phyloP scores from a whole-genome alignment of 2,113 vertebrate genomes.

The Panthera tigris region DNA sequence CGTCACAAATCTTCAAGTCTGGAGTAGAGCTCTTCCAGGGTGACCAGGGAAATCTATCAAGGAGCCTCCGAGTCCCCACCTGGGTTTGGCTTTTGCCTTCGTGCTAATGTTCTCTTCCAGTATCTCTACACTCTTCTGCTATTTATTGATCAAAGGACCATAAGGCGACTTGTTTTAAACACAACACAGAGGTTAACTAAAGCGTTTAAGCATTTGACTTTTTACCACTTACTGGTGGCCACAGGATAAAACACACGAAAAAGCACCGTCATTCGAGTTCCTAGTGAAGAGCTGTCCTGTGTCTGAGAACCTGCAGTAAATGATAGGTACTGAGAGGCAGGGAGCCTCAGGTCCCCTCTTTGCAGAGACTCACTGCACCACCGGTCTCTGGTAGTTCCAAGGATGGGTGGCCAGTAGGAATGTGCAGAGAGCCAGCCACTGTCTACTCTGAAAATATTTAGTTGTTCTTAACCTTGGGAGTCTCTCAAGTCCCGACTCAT shows the following conservation, averaged over 20 bases:
- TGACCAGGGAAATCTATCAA: background rate
- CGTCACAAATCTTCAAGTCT: background rate
- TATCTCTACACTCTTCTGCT: background rate
- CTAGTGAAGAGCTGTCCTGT: background rate
- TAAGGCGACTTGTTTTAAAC: constrained; percentile 49
- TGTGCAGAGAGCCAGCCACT: background rate
- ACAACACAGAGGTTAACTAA: constrained; percentile 20
- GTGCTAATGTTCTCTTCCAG: background rate
- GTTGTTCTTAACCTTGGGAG: constrained; percentile 3
- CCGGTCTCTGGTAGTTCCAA: background rate
- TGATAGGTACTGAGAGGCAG: background rate
- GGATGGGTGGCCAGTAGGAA: background rate
- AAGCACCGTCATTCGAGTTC: background rate
- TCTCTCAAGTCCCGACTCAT: constrained; percentile 7
- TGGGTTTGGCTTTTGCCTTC: constrained; percentile 21
- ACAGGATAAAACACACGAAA: background rate
- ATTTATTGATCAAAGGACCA: constrained; percentile 52
- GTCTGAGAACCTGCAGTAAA: background rate
- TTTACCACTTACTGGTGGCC: background rate
- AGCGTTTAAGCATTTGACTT: constrained; percentile 26
- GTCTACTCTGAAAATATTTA: background rate
- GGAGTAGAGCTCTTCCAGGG: background rate
- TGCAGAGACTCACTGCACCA: background rate
- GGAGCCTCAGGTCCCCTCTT: background rate
- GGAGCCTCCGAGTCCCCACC: background rate